Base-by-base conservation (phyloP, 2,888 invertebrate species). In the Chaetogeoica ovagalla region DNA sequence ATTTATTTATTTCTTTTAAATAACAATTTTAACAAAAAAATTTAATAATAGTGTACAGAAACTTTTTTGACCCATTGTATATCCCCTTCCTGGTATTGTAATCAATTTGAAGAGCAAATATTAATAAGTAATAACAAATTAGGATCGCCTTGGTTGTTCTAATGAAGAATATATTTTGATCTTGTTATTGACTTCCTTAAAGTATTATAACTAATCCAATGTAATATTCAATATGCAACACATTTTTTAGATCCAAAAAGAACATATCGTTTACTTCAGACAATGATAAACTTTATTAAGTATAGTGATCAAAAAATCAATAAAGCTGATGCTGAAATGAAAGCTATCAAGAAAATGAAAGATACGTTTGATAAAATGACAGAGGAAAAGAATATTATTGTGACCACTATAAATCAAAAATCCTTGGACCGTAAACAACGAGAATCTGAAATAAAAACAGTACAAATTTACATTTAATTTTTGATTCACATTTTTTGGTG, bases 221-320 rank as follows among this genome's bases (percentile, higher is more conserved):
- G 6, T 1, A 43, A 43, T 43, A 43, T 43, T 9, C 43, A 43
- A 43, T 43, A 43, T 43, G 43, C 43, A 48, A 48, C 11, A 15
- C 48, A 48, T 48, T 48, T 48, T 48, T 48, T 48, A 48, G 79
- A 63, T 71, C 39, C 79, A 19, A 79, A 79, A 71, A 71, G 79
- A 65, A 71, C 70, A 0, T 79, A 71, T 65, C 43, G 70, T 55
- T 70, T 79, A 39, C 55, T 79, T 11, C 70, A 79, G 17, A 79
- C 63, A 23, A 79, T 79, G 79, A 55, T 79, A 19, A 79, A 71
- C 39, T 79, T 79, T 13, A 79, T 79, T 23, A 79, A 79, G 43
- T 79, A 71, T 23, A 79, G 79, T 43, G 79, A 79, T 71, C 63
- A 57, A 55, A 79, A 79, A 79, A 79, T 79, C 19, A 5, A 43